Percentiles rank a stretch among this genome's conserved stretches.
Evolutionary conservation across 2,888 invertebrate genomes (phyloP).

Genomic region (Ophonus ardosiacus): DNA sequence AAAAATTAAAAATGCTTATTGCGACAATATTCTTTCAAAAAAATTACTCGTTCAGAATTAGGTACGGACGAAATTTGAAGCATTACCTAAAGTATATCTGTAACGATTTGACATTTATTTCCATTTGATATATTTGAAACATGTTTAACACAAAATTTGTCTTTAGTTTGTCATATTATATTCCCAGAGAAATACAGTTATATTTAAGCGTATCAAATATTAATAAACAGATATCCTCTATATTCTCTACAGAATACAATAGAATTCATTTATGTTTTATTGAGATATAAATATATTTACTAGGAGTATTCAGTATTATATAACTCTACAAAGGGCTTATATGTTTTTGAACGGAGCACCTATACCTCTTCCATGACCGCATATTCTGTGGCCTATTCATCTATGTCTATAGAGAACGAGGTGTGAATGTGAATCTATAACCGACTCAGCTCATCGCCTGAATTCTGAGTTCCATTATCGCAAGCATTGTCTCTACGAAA

Average conservation of each 20-base stretch:
- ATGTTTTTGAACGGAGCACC: neutral
- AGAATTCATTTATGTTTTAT: neutral
- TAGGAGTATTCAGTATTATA: too few species aligned
- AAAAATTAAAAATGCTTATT: too few species aligned
- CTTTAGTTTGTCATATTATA: constrained; percentile 26
- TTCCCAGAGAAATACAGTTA: neutral
- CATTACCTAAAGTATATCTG: neutral
- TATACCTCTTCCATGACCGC: neutral
- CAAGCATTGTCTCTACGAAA: neutral
- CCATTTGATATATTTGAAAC: neutral
- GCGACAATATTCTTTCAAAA: too few species aligned
- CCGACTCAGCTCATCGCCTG: neutral
- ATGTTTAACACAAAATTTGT: neutral
- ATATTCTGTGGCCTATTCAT: neutral
- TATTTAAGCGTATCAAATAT: neutral
- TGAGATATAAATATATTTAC: too few species aligned
- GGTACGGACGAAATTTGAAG: neutral
- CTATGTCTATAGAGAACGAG: neutral
- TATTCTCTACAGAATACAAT: neutral
- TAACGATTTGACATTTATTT: neutral
- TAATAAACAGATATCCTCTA: neutral
- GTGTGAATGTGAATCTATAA: neutral
- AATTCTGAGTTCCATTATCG: neutral
- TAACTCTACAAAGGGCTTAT: too few species aligned
- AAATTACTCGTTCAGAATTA: neutral